Conservation (phyloP, 1,140 invertebrate genomes). For the Drosophila kanapiae region DNA sequence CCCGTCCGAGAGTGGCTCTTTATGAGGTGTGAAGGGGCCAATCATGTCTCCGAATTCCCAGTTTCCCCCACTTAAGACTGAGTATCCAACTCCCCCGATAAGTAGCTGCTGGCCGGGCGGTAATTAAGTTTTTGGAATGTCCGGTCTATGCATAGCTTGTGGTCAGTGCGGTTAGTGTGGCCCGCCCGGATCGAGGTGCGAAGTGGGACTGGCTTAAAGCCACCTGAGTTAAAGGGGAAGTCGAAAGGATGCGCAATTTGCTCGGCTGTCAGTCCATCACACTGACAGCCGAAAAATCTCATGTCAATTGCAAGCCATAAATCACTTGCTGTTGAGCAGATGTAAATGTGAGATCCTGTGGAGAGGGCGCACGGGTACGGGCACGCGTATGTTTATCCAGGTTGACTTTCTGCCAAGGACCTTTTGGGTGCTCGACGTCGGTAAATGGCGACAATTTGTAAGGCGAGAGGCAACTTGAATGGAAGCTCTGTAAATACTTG, state of each 20-base stretch:
- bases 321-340: slow-evolving; percentile 59
- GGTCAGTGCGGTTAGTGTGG: slow-evolving; percentile 57
- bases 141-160: slow-evolving; percentile 49
- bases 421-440: slow-evolving; percentile 42
- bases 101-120: slow-evolving; percentile 65
- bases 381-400: slow-evolving; percentile 25
- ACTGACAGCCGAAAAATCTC: slow-evolving; percentile 67
- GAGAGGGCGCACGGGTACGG: too few species aligned
- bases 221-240: slow-evolving; percentile 48
- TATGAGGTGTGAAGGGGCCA: slow-evolving; percentile 81
- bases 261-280: slow-evolving; percentile 20
- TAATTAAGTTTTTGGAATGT: slow-evolving; percentile 76
- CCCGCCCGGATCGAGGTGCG: slow-evolving; percentile 14
- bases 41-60: slow-evolving; percentile 30
- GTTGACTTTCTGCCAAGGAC: slow-evolving; percentile 35
- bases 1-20: slow-evolving; percentile 37
- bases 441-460: slow-evolving; percentile 81
- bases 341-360: slow-evolving; percentile 62
- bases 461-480: slow-evolving; percentile 37
- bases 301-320: slow-evolving; percentile 76
- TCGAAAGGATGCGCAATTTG: slow-evolving; percentile 7
- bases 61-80: slow-evolving; percentile 9
- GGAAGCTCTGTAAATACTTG: slow-evolving; percentile 60
- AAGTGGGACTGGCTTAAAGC: slow-evolving; percentile 29
- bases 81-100: slow-evolving; percentile 30